A percentile compares a stretch with the other conserved stretches of the same genome.
phyloP scores from a whole-genome alignment of 2,113 vertebrate species.

The Clarias magur region DNA sequence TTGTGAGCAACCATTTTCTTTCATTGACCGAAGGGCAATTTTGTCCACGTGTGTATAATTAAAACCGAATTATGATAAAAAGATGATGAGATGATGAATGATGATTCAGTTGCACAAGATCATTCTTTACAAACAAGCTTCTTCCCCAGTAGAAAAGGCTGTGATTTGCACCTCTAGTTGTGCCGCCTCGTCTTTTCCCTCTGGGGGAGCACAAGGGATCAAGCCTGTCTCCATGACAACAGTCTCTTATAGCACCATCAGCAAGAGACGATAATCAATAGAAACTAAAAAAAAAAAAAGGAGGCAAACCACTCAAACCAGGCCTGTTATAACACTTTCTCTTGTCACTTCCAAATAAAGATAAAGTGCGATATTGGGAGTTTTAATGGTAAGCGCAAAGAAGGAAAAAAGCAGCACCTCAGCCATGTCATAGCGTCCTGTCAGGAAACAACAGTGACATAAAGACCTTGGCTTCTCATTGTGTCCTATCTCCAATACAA shows the following conservation, averaged over 20 bases:
- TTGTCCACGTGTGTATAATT: too few relatives aligned
- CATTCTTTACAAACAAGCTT: neutral
- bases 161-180: constrained; percentile 43
- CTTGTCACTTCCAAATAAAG: constrained; percentile 17
- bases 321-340: constrained; percentile 22
- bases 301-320: neutral
- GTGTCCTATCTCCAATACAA: neutral
- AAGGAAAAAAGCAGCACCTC: neutral
- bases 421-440: neutral
- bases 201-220: constrained; percentile 19
- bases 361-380: constrained; percentile 2
- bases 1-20: too few relatives aligned
- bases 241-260: constrained; percentile 44
- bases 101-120: neutral
- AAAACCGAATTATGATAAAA: too few relatives aligned
- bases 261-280: constrained; percentile 39
- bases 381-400: neutral
- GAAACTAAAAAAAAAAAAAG: constrained; percentile 16
- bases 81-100: too few relatives aligned
- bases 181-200: constrained; percentile 40
- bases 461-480: neutral
- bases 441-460: neutral
- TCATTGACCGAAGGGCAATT: too few relatives aligned
- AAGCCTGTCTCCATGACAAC: constrained; percentile 55
- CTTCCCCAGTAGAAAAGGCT: constrained; percentile 6